Evolutionary conservation across 2,113 vertebrate species (phyloP), one percentile per base, ranked within the genome.

Genomic region (Anthoscopus minutus): DNA sequence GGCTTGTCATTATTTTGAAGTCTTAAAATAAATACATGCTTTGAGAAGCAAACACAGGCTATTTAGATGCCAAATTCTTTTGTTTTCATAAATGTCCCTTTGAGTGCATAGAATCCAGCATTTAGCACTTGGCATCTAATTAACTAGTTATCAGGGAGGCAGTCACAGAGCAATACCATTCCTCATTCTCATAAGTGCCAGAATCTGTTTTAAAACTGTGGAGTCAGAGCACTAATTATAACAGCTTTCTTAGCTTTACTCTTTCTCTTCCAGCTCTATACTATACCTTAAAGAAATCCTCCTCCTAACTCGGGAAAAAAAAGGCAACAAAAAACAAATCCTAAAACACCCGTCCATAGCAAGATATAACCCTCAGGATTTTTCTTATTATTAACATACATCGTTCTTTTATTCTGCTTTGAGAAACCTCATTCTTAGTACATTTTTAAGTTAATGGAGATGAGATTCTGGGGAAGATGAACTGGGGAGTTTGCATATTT

Each of bases 191-290:
- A 4, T 92, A 83, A 96, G 71, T 74, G 92, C 89, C 95, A 88
- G 53, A 93, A 93, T 91, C 86, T 97, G 93, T 89, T 96, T 89
- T 91, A 89, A 97, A 97, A 96, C 89, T 97, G 82, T 92, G 79
- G 88, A 94, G 62, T 88, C 89, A 93, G 82, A 64, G 74, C n/a
- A 60, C 33, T 97, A 80, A 65, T 94, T 95, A 87, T 95, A 96
- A 96, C 80, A 95, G 42, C 62, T 93, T 96, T 97, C 33, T 92
- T n/a, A 88, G 47, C 90, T 93, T 87, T 53, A 23, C 51, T 86
- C 69, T 88, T 97, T 96, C 90, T 54, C 14, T 93, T 94, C 83
- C 74, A 96, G 86, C 77, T 88, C 74, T 58, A 79, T 65, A 73
- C 73, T 45, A 91, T 47, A 67, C 15, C 35, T 80, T 81, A 72